A percentile compares a stretch with the other conserved stretches of the same genome.
These are phyloP conservation scores for Rhorus exstirpatorius DNA, from an alignment of 2,888 invertebrate species.

Conservation along the genomic window DNA sequence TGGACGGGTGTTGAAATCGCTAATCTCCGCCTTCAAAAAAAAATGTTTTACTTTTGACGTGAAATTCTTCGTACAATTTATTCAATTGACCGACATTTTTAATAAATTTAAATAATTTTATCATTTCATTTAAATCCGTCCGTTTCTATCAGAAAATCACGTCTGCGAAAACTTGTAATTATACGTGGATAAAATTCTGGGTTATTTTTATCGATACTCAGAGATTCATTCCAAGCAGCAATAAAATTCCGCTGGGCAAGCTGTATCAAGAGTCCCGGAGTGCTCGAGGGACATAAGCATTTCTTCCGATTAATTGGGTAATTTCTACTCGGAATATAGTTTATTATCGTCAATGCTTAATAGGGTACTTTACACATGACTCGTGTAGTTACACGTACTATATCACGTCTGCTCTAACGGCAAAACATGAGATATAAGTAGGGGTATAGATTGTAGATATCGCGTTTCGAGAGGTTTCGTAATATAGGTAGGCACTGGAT, in stretches of 20 bases:
- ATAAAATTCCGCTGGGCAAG: not conserved
- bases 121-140: not conserved
- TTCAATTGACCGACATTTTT: too few species aligned
- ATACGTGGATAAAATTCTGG: not conserved
- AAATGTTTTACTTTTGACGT: too few species aligned
- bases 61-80: too few species aligned
- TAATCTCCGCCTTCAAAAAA: too few species aligned
- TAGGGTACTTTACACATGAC: constrained; percentile 12
- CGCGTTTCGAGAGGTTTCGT: constrained; percentile 12
- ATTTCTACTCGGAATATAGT: constrained; percentile 19
- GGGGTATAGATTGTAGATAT: constrained; percentile 6
- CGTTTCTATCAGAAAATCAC: too few species aligned
- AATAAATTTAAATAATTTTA: not conserved
- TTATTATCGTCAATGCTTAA: constrained; percentile 11
- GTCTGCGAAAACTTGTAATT: not conserved
- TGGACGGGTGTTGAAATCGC: too few species aligned
- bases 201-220: not conserved
- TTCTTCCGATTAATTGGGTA: constrained; percentile 17
- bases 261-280: not conserved
- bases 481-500: not conserved
- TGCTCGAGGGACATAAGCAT: not conserved
- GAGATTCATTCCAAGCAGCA: not conserved
- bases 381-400: constrained; percentile 14
- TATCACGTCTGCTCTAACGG: not conserved
- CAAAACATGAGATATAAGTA: not conserved